Conservation (phyloP, 1,140 invertebrate species). For the Physella acuta region DNA sequence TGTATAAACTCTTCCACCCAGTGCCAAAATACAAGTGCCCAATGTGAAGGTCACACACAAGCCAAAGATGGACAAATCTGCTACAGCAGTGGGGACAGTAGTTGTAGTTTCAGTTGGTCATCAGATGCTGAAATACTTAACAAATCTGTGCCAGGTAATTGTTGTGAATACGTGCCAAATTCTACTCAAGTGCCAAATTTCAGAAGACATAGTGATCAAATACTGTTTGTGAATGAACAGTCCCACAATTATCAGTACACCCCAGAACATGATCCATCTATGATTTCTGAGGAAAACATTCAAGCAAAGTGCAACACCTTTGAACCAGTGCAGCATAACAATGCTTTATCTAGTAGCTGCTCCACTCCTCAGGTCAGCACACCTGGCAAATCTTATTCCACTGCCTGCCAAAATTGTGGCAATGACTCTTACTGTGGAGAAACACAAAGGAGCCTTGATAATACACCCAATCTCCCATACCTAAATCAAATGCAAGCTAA, state of each 20-base stretch:
- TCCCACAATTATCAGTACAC: background rate
- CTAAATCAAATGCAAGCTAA: background rate
- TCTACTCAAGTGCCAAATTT: background rate
- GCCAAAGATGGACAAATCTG: background rate
- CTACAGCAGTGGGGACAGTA: background rate
- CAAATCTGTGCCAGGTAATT: background rate
- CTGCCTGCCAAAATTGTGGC: background rate
- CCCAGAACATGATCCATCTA: background rate
- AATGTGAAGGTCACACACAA: too few species aligned
- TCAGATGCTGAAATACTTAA: background rate
- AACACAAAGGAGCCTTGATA: background rate
- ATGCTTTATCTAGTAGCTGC: background rate
- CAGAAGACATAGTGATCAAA: background rate
- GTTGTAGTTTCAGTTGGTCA: background rate
- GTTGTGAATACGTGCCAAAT: background rate
- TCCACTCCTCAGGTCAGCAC: background rate
- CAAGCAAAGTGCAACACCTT: background rate
- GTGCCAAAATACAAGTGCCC: too few species aligned
- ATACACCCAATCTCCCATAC: too few species aligned
- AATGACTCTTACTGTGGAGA: background rate
- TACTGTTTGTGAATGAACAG: background rate
- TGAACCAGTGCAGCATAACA: background rate
- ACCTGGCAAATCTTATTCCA: background rate
- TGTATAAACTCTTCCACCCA: too few species aligned
- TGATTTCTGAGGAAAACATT: background rate